Evolutionary conservation across 2,113 vertebrate genomes (phyloP).

Genomic region (Triplophysa tibetana): DNA sequence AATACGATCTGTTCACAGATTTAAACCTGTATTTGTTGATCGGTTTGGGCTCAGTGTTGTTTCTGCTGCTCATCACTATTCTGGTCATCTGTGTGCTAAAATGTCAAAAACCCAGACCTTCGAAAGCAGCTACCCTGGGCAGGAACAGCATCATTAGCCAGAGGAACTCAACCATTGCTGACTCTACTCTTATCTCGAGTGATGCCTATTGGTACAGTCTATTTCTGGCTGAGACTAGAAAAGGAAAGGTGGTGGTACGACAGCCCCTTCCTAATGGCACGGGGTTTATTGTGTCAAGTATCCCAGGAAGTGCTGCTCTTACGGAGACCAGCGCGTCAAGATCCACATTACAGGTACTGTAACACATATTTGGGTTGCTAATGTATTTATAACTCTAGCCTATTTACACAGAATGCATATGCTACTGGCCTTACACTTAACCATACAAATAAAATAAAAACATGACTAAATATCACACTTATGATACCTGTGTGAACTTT

Average conservation of each 20-base stretch:
- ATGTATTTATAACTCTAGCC: background rate
- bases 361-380: background rate
- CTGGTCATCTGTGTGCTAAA: conserved; percentile 74
- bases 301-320: conserved; percentile 73
- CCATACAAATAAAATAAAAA: no score
- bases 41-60: conserved; percentile 72
- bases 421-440: no score
- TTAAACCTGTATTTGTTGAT: conserved; percentile 76
- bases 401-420: no score
- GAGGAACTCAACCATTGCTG: conserved; percentile 75
- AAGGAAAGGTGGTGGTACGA: conserved; percentile 75
- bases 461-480: no score
- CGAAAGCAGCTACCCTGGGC: conserved; percentile 45
- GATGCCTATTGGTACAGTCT: conserved; percentile 80
- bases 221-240: conserved; percentile 76
- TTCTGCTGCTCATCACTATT: conserved; percentile 74
- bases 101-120: conserved; percentile 74
- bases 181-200: conserved; percentile 76
- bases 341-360: conserved; percentile 75
- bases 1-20: conserved; percentile 73
- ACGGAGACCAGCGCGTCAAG: conserved; percentile 74
- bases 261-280: conserved; percentile 74
- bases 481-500: no score
- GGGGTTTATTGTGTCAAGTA: conserved; percentile 76
- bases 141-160: conserved; percentile 73